Base-by-base conservation (phyloP, 2,113 vertebrate species). In the Saguinus midas region DNA sequence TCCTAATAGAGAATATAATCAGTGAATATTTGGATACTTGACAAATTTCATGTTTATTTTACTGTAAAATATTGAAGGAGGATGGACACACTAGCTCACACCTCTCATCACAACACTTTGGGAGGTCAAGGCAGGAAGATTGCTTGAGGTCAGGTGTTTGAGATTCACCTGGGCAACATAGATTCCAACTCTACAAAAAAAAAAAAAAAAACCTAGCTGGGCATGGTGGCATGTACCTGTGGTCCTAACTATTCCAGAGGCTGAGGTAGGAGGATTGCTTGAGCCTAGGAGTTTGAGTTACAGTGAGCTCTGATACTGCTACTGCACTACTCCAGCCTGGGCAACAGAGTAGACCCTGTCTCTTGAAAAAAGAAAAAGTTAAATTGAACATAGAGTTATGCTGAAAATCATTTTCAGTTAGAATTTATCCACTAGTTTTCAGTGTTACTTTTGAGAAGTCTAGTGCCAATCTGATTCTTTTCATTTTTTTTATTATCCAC, bases 391-490 rank as follows among this genome's bases (percentile, higher is more conserved):
- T 91, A 93, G 80, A 97, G 57, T 78, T 96, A 78, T 55, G 13
- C 90, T 91, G 43, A 80, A 96, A 96, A 70, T 79, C 25, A 43
- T 82, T 84, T 95, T 75, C 29, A 87, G 20, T 93, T 96, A 93
- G 78, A 70, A 82, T 78, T 58, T 10, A 70, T 85, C 72, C 76
- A 50, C 70, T 76, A 64, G 25, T 20, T 85, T 48, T 27, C 48
- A 68, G 2, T 82, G 12, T 52, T 83, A 55, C 27, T 93, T 73
- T 92, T 91, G 72, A 94, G 40, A 94, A 80, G 58, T 76, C 37
- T 92, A 52, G 5, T 84, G 8, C 64, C 64, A 61, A 1, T 57
- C 43, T 79, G 35, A 72, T 55, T 37, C 32, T 82, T 70, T 82
- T 81, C 58, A 85, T 88, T 0, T 83, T 23, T 97, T 18, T 84